Evolutionary conservation across 2,797 vertebrate genomes (phyloP), one percentile per base, ranked within the genome.

Genomic region (Borostomias antarcticus): DNA sequence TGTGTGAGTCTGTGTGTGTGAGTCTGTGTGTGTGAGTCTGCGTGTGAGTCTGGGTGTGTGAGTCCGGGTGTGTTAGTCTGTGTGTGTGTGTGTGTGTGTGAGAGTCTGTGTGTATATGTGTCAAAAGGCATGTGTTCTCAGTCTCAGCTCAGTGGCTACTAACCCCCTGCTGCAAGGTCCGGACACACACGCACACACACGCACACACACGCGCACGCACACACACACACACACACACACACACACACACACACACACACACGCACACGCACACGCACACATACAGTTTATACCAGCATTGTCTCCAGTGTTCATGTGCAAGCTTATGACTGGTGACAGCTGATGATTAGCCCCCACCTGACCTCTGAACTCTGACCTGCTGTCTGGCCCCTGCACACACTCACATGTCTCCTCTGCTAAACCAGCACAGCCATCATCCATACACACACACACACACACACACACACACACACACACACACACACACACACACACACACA

Each of bases 321-420:
- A 28, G 79, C 87, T 91, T 90, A 91, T 89, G 85, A 81, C 76
- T 85, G 83, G 79, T 87, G 89, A 89, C 90, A 91, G 88, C 86
- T 84, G 86, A 89, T 72, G 73, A 87, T 81, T 66, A 48, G 75
- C 78, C 78, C 58, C 83, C 70, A 33, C 62, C 67, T 58, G 77
- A 88, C 81, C 80, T 77, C 64, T 84, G 33, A 87, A 84, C 88
- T 68, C 65, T 43, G 69, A 74, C 77, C 78, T 83, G 78, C 83
- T 73, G 79, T 74, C 75, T 84, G 82, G 66, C 67, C 82, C 76
- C 76, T 62, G 50, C 54, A 77, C 84, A 87, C 86, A 89, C 85
- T 86, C 83, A 84, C 83, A 85, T 33, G 75, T 85, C 82, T 85
- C 79, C 76, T 82, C 75, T 85, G 85, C 87, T 86, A 85, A 86